Evolutionary conservation across 2,797 vertebrate genomes (phyloP).

Genomic region (Macropus fuliginosus): DNA sequence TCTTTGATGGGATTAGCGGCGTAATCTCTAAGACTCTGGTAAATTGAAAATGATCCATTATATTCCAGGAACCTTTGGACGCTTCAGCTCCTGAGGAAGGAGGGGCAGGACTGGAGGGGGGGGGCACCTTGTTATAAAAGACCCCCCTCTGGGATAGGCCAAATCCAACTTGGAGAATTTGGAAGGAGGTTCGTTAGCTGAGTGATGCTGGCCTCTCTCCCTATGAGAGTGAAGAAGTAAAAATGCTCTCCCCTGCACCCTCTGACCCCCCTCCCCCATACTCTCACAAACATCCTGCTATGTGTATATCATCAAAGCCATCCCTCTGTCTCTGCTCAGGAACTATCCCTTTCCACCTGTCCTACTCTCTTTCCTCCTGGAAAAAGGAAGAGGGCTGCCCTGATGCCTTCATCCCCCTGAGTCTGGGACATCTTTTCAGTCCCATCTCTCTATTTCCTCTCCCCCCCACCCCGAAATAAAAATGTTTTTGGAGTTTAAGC

Average conservation of each 20-base stretch:
- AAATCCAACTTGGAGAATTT: constrained; percentile 57
- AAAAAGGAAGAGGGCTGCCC: background rate
- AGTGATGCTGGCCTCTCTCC: background rate
- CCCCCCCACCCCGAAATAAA: background rate
- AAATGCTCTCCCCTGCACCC: background rate
- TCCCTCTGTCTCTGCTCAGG: background rate
- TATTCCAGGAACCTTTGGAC: constrained; percentile 82
- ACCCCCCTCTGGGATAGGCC: constrained; percentile 76
- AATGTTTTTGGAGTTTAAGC: constrained; percentile 11
- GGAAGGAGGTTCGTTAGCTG: constrained; percentile 63
- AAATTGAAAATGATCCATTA: constrained; percentile 90
- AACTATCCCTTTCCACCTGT: background rate
- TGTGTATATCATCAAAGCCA: background rate
- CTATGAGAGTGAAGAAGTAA: background rate
- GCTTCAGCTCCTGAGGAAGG: constrained; percentile 73
- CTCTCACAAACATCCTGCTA: background rate
- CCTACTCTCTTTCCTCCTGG: constrained; percentile 1
- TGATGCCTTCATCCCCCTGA: background rate
- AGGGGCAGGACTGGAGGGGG: constrained; percentile 69
- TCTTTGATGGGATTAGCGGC: constrained; percentile 91
- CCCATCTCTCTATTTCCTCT: background rate
- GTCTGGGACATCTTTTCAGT: background rate
- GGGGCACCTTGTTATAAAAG: constrained; percentile 79
- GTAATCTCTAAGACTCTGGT: constrained; percentile 87
- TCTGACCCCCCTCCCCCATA: background rate